Percentiles rank a stretch among this genome's conserved stretches.
Conservation (phyloP, 2,888 invertebrate species). For the Dicyrtoma fusca region DNA sequence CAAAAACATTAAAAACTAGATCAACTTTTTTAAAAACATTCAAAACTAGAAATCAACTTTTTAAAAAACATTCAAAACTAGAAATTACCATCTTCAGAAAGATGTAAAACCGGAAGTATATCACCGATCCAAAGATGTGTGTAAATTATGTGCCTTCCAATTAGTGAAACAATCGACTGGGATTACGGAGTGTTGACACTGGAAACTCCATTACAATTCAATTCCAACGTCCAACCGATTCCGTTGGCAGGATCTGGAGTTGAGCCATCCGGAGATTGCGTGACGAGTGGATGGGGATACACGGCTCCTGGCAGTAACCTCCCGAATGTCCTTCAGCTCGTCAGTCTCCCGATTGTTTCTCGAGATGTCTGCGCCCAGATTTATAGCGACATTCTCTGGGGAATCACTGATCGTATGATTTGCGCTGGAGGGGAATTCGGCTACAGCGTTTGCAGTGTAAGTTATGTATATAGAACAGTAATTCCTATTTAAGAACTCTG, state of each 20-base stretch:
- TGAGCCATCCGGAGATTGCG: slow-evolving; percentile 1
- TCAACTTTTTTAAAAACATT: too few species aligned
- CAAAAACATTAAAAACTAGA: too few species aligned
- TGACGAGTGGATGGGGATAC: slow-evolving; percentile 14
- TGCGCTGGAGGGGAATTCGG: slow-evolving; percentile 12
- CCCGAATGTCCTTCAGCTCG: slow-evolving; percentile 5
- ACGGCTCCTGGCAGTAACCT: not conserved
- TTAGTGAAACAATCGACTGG: slow-evolving; percentile 7
- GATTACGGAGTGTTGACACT: slow-evolving; percentile 17
- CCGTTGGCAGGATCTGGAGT: not conserved
- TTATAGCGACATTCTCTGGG: slow-evolving; percentile 3
- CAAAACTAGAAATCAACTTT: too few species aligned
- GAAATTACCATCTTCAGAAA: not conserved
- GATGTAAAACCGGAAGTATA: not conserved
- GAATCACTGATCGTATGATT: slow-evolving; percentile 15
- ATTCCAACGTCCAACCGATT: slow-evolving; percentile 4
- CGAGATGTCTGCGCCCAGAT: not conserved
- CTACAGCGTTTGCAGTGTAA: not conserved
- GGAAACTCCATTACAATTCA: not conserved
- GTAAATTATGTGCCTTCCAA: too few species aligned
- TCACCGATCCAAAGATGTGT: too few species aligned
- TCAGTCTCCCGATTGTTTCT: not conserved
- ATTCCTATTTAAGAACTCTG: too few species aligned
- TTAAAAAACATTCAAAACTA: too few species aligned
- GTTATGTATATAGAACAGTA: not conserved